These are phyloP conservation scores for Cathartes aura DNA, from an alignment of 2,113 vertebrate genomes.

Conservation along the genomic window DNA sequence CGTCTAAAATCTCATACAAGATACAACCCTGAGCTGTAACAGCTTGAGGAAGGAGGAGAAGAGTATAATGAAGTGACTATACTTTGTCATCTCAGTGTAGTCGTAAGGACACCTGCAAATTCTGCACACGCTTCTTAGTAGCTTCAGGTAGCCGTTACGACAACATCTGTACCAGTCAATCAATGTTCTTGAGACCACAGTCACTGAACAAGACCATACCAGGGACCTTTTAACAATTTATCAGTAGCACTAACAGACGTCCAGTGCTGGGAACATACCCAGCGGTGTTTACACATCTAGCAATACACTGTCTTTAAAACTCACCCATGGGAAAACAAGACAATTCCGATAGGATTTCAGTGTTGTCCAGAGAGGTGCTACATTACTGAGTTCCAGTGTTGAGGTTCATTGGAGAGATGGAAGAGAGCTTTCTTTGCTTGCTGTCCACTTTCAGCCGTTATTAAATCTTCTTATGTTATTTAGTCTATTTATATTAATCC, in stretches of 20 bases:
- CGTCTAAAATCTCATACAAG: not conserved
- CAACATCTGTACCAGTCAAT: not conserved
- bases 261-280: not conserved
- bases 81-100: not conserved
- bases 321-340: not conserved
- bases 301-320: not conserved
- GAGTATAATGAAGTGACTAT: not conserved
- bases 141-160: not conserved
- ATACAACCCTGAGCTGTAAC: not conserved
- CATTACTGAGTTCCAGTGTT: not conserved
- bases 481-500: not conserved
- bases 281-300: not conserved
- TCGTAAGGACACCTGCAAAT: not conserved
- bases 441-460: not conserved
- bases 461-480: not conserved
- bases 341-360: not conserved
- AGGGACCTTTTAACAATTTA: not conserved
- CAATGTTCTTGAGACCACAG: not conserved
- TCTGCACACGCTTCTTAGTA: not conserved
- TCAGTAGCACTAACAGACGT: accelerated
- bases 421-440: not conserved
- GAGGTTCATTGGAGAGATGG: not conserved
- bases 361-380: not conserved
- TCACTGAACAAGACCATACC: not conserved
- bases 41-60: not conserved